phyloP scores from a whole-genome alignment of 2,113 vertebrate species.

The Oenanthe oenanthe region DNA sequence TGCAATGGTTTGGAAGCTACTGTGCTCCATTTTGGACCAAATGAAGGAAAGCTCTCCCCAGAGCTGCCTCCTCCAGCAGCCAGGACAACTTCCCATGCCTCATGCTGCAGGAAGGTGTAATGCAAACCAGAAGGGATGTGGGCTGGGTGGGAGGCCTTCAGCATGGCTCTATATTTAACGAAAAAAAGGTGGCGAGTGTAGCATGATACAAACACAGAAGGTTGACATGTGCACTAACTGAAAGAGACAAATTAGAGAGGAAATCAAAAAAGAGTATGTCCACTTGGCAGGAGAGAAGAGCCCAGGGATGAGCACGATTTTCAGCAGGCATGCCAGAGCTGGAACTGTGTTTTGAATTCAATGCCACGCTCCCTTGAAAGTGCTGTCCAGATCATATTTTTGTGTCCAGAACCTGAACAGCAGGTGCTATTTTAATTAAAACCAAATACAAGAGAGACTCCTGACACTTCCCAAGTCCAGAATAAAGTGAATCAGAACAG shows the following conservation, averaged over 20 bases:
- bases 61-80: slow-evolving; percentile 22
- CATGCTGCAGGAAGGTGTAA: slow-evolving; percentile 45
- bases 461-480: not conserved
- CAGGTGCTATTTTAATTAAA: slow-evolving; percentile 32
- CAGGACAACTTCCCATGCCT: not conserved
- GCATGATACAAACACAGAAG: slow-evolving; percentile 16
- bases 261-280: not conserved
- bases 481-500: slow-evolving; percentile 15
- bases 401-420: not conserved
- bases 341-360: not conserved
- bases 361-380: not conserved
- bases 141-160: slow-evolving; percentile 45
- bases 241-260: not conserved
- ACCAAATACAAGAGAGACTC: not conserved
- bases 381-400: not conserved
- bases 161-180: slow-evolving; percentile 53
- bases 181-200: not conserved
- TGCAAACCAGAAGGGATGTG: slow-evolving; percentile 51
- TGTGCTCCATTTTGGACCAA: not conserved
- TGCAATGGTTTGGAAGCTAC: not conserved
- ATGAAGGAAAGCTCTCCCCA: not conserved
- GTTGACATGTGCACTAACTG: slow-evolving; percentile 13
- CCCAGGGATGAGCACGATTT: not conserved
- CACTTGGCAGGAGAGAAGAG: not conserved
- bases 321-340: not conserved